Percentiles rank a stretch among this genome's conserved stretches.
Conservation (phyloP, 2,888 invertebrate species). For the Thera obeliscata region DNA sequence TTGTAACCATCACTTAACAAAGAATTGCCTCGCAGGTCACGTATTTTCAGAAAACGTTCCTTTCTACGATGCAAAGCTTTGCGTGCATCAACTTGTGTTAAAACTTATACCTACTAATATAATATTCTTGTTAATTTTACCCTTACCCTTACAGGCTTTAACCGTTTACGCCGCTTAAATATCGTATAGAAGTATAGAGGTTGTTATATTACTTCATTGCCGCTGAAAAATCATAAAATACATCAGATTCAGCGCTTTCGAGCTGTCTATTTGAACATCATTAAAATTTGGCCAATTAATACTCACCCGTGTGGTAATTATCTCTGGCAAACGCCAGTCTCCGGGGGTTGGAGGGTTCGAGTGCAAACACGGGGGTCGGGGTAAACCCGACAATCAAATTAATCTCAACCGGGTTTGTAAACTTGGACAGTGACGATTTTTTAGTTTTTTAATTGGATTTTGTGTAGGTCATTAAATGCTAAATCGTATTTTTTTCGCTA, state of each 20-base stretch:
- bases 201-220: not conserved
- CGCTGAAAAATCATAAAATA: constrained; percentile 25
- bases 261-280: constrained; percentile 38
- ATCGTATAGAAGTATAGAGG: not conserved
- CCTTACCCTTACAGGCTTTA: too few species aligned
- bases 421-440: constrained; percentile 25
- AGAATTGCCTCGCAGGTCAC: too few species aligned
- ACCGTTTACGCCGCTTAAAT: not conserved
- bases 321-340: constrained; percentile 26
- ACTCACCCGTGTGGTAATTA: constrained; percentile 36
- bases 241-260: constrained; percentile 20
- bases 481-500: too few species aligned
- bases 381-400: constrained; percentile 39
- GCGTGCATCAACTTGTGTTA: too few species aligned
- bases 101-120: too few species aligned
- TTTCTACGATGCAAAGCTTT: too few species aligned
- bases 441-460: constrained; percentile 23
- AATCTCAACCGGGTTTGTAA: constrained; percentile 32
- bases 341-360: constrained; percentile 15
- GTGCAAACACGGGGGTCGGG: constrained; percentile 31
- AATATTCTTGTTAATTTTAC: too few species aligned
- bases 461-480: not conserved
- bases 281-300: constrained; percentile 43
- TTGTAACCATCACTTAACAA: too few species aligned
- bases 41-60: too few species aligned